phyloP scores from a whole-genome alignment of 2,888 invertebrate species.

The Nomada flava region DNA sequence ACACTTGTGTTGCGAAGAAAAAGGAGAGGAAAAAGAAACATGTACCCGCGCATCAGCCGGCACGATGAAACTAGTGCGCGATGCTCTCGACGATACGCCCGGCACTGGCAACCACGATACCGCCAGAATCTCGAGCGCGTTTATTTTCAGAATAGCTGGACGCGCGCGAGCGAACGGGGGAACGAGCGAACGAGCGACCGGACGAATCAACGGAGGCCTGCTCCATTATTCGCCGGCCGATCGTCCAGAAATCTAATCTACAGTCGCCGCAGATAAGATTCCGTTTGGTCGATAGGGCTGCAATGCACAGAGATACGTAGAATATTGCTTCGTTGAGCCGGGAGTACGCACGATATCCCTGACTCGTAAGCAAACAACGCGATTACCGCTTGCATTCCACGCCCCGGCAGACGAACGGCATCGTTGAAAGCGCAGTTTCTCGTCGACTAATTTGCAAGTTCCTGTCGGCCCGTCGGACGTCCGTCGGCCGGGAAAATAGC shows the following conservation, averaged over 20 bases:
- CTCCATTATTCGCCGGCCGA: constrained; percentile 4
- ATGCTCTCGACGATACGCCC: constrained; percentile 13
- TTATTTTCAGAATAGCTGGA: constrained; percentile 67
- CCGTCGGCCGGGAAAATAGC: constrained; percentile 16
- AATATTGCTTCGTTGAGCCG: background rate
- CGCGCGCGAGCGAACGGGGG: background rate
- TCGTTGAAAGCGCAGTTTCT: too few relatives aligned
- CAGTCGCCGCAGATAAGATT: constrained; percentile 66
- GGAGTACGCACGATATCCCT: constrained; percentile 2
- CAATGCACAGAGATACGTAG: too few relatives aligned
- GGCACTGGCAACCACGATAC: constrained; percentile 50
- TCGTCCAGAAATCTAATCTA: constrained; percentile 69
- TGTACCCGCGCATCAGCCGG: background rate
- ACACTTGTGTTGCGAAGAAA: too few relatives aligned
- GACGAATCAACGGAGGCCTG: constrained; percentile 37
- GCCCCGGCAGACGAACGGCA: too few relatives aligned
- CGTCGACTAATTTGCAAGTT: constrained; percentile 13
- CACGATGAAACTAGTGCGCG: background rate
- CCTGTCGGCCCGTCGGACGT: background rate
- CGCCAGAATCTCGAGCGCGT: constrained; percentile 62
- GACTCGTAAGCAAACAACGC: too few relatives aligned
- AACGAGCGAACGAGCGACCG: background rate
- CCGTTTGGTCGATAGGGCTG: background rate
- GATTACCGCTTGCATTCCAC: too few relatives aligned
- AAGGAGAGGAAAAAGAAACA: too few relatives aligned